Percentiles rank a stretch among this genome's conserved stretches.
Conservation (phyloP, 2,113 vertebrate genomes). For the Campylomormyrus tamandua region DNA sequence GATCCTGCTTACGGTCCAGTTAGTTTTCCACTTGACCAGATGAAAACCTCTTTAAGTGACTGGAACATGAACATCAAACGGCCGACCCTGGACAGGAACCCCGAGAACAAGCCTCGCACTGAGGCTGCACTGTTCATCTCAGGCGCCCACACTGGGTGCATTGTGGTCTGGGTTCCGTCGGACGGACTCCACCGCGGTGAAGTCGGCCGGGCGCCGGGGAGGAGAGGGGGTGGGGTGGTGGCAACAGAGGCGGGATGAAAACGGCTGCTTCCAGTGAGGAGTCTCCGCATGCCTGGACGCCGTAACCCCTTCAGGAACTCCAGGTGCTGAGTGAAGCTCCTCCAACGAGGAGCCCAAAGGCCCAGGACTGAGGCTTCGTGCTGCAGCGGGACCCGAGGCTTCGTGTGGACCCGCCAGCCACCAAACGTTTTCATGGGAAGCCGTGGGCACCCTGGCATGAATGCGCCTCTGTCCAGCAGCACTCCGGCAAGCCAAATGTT, state of each 20-base stretch:
- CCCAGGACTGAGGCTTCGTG: not conserved
- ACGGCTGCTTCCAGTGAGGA: not conserved
- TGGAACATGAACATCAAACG: not conserved
- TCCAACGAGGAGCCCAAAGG: not conserved
- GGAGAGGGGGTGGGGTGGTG: not conserved
- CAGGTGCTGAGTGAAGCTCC: not conserved
- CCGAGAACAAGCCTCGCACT: not conserved
- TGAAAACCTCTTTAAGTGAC: not conserved
- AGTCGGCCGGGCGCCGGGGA: not conserved
- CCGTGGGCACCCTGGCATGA: not conserved
- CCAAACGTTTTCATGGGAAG: not conserved
- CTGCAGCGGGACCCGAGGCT: not conserved
- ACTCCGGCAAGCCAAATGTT: not conserved
- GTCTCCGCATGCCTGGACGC: not conserved
- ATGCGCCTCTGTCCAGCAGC: not conserved
- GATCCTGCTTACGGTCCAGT: not conserved
- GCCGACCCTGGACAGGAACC: not conserved
- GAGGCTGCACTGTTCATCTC: not conserved
- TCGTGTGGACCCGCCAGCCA: not conserved
- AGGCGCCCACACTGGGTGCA: not conserved
- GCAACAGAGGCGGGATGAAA: not conserved
- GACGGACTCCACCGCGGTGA: not conserved
- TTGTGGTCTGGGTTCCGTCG: not conserved
- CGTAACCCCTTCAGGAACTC: not conserved
- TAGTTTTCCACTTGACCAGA: not conserved